Percentiles rank a stretch among this genome's conserved stretches.
Conservation (phyloP, 2,113 vertebrate species). For the Corythoichthys haematopterus region DNA sequence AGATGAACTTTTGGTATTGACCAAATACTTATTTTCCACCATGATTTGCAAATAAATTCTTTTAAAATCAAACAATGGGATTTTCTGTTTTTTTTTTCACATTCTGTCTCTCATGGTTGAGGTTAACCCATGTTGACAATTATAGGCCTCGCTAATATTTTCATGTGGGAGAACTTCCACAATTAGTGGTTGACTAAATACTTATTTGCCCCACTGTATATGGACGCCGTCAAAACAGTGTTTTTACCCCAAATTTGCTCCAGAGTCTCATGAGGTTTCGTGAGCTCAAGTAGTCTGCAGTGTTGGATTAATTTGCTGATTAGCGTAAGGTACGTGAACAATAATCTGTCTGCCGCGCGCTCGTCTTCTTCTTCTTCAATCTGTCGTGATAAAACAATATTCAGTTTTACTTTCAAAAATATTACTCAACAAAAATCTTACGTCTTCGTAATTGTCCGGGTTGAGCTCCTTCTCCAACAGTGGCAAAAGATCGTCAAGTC, state of each 20-base stretch:
- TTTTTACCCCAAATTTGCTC: conserved; percentile 81
- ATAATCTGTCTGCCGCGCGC: conserved; percentile 83
- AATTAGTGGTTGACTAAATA: no score
- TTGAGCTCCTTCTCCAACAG: conserved; percentile 81
- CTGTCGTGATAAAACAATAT: conserved; percentile 52
- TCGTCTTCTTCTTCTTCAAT: conserved; percentile 84
- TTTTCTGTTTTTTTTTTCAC: no score
- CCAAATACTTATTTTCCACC: no score
- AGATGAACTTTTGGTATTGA: neutral
- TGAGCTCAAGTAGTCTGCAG: conserved; percentile 77
- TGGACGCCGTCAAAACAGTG: neutral
- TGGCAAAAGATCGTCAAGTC: conserved; percentile 77
- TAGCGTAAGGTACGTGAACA: conserved; percentile 86
- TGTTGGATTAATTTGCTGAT: conserved; percentile 84
- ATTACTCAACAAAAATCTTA: conserved; percentile 55
- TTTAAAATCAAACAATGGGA: no score
- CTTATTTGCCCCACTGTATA: no score
- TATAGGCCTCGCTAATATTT: no score
- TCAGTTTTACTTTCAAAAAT: neutral
- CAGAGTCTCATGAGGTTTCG: conserved; percentile 71
- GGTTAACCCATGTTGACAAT: no score
- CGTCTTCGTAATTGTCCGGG: conserved; percentile 78
- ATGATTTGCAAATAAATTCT: no score
- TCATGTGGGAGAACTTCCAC: no score
- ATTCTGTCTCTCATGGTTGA: no score